Percentiles rank a stretch among this genome's conserved stretches.
phyloP scores from a whole-genome alignment of 35 echinoderm and acorn worm species.

The Lytechinus pictus region DNA sequence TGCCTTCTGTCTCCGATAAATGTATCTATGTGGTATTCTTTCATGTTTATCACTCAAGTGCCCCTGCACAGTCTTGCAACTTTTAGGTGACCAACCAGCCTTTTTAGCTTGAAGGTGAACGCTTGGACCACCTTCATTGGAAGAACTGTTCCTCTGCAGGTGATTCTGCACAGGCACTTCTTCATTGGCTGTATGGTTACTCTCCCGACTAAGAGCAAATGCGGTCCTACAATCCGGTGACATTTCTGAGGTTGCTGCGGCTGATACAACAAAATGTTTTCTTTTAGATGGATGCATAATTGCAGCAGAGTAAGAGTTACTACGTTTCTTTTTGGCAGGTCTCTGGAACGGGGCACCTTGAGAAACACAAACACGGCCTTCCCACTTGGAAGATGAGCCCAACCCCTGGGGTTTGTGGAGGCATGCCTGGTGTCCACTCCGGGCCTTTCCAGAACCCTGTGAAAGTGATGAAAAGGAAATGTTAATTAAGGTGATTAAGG shows the following conservation, averaged over 20 bases:
- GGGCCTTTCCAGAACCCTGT: background rate
- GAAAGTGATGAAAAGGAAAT: background rate
- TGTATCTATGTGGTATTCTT: background rate
- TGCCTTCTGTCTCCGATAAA: background rate
- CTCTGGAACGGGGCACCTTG: background rate
- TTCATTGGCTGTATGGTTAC: background rate
- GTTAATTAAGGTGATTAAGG: too few species aligned
- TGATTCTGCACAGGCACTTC: background rate
- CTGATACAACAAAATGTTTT: background rate
- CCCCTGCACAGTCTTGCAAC: background rate
- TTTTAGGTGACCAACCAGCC: background rate
- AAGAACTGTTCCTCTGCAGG: background rate
- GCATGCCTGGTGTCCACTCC: background rate
- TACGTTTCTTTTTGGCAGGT: background rate
- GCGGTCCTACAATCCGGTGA: background rate
- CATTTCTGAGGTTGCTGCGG: background rate
- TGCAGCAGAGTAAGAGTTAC: background rate
- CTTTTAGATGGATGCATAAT: background rate
- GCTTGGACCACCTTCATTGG: background rate
- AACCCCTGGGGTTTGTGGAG: background rate
- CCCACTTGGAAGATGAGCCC: background rate
- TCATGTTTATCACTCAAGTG: background rate
- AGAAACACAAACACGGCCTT: background rate
- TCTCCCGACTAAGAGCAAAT: background rate
- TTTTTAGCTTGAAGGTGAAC: background rate